Evolutionary conservation across 2,113 vertebrate genomes (phyloP).

Genomic region (Pelobates fuscus): DNA sequence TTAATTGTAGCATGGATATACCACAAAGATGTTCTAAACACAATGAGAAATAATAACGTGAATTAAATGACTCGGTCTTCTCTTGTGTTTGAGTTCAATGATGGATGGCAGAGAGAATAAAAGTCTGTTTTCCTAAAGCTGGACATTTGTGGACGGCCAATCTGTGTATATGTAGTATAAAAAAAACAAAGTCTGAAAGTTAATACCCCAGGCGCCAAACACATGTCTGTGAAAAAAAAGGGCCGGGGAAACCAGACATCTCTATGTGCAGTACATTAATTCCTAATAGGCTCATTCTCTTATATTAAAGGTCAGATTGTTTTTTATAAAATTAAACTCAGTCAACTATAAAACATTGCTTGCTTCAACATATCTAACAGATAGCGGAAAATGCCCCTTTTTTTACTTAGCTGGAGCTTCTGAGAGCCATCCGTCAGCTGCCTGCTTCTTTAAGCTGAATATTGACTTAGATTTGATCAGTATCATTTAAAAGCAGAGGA

Average conservation of each 20-base stretch:
- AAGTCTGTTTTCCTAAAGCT: constrained; percentile 61
- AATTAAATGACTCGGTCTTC: no score
- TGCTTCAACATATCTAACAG: constrained; percentile 2
- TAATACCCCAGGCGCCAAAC: constrained; percentile 67
- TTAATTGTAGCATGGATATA: no score
- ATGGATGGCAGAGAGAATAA: constrained; percentile 51
- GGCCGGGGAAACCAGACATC: constrained; percentile 59
- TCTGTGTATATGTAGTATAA: constrained; percentile 61
- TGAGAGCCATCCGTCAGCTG: background rate
- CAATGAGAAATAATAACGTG: no score
- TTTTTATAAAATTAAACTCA: constrained; percentile 18
- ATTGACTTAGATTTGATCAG: constrained; percentile 2
- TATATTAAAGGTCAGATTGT: constrained; percentile 50
- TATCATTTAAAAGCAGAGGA: background rate
- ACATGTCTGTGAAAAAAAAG: constrained; percentile 61
- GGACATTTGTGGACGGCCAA: constrained; percentile 55
- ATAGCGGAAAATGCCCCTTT: background rate
- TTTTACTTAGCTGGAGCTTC: constrained; percentile 13
- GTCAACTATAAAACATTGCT: constrained; percentile 22
- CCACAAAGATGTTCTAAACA: no score
- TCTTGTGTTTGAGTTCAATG: constrained; percentile 50
- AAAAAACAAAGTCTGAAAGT: constrained; percentile 70
- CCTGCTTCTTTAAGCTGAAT: background rate
- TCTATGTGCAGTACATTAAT: constrained; percentile 56
- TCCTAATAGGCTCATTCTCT: constrained; percentile 55